Evolutionary conservation across 2,888 invertebrate species (phyloP), one percentile per base, ranked within the genome.

Genomic region (Synanthedon myopaeformis): DNA sequence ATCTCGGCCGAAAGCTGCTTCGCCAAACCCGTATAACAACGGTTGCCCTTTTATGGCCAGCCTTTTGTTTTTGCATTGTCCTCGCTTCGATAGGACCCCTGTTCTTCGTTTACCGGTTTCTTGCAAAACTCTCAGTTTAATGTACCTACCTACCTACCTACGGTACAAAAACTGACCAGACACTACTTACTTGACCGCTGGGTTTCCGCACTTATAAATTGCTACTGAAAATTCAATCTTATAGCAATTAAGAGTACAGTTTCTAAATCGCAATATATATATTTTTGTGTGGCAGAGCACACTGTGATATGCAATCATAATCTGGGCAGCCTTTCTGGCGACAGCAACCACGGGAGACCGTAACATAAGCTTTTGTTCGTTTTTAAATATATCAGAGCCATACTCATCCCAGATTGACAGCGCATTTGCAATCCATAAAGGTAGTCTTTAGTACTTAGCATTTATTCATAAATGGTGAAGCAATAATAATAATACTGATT

Each of bases 71-170:
- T 45, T 45, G 45, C 45, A 45, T 13, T 45, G 45, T 45, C 45
- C 45, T 45, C 45, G 45, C 13, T 19, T 53, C 50, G 53, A 45
- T 42, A 53, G 42, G 17, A 41, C 53, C 50, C 48, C 49, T 49
- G 53, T 50, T 23, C 19, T n/a, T 53, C 14, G n/a, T 45, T 45
- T 45, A 45, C 45, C 45, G 45, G 45, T 45, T 45, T 45, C 45
- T 14, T 45, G n/a, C 14, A 45, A 45, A 45, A 45, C 45, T 45
- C 13, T 14, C n/a, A 6, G 45, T 45, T 45, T n/a, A 45, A 45
- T 45, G 14, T 45, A 45, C 10, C 10, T 35, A 35, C 28, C 23
- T n/a, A n/a, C 28, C 6, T 35, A 35, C 28, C 23, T 8, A 28
- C 35, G 35, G 35, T 35, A 10, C 10, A 35, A 35, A 35, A 35